Evolutionary conservation across 1,140 invertebrate species (phyloP).

Genomic region (Pantala flavescens): DNA sequence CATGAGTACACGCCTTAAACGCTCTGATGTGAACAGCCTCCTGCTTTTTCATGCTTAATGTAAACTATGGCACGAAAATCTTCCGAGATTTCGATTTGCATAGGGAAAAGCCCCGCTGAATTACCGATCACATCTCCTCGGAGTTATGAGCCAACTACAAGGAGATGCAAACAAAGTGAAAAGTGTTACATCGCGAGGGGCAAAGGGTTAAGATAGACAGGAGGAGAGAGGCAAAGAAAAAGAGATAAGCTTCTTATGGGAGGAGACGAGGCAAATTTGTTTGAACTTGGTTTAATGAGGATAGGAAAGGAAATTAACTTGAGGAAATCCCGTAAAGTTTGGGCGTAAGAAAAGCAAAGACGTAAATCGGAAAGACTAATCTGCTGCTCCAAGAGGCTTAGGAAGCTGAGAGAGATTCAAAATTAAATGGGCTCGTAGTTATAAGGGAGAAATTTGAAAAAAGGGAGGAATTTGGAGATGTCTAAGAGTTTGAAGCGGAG

Average conservation of each 20-base stretch:
- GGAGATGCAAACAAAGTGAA: background rate
- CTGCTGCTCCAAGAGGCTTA: background rate
- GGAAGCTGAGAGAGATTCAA: background rate
- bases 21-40: too few relatives aligned
- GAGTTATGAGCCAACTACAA: too few relatives aligned
- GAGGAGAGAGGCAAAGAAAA: too few relatives aligned
- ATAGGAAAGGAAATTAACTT: background rate
- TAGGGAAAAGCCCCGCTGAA: too few relatives aligned
- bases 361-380: slow-evolving; percentile 1
- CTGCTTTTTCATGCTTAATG: too few relatives aligned
- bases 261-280: background rate
- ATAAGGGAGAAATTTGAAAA: background rate
- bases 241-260: background rate
- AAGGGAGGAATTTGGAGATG: too few relatives aligned
- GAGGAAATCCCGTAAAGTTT: background rate
- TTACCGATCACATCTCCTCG: too few relatives aligned
- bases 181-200: background rate
- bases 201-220: too few relatives aligned
- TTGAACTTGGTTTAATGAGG: slow-evolving; percentile 9
- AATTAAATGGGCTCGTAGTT: background rate
- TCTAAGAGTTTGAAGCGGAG: too few relatives aligned
- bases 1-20: too few relatives aligned
- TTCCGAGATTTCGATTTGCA: too few relatives aligned
- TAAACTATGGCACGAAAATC: too few relatives aligned
- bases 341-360: background rate